Conservation (phyloP, 1,140 invertebrate genomes). For the Trachymyrmex cornetzi region DNA sequence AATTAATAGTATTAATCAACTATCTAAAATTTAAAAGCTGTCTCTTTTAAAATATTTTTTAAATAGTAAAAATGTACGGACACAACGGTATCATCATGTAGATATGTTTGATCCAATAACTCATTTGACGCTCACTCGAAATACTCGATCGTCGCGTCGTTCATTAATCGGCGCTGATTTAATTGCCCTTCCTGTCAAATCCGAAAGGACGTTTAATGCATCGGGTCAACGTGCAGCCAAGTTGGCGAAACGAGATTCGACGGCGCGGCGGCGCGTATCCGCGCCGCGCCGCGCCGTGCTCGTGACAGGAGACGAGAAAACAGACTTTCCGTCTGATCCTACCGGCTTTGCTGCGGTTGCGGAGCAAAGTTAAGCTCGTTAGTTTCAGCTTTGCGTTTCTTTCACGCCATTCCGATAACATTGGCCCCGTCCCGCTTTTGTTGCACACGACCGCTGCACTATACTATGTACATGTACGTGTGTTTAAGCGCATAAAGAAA, state of each 20-base stretch:
- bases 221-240: slow-evolving; percentile 35
- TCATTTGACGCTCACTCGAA: slow-evolving; percentile 8
- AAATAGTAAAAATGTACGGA: neutral
- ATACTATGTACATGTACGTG: neutral
- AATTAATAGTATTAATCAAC: neutral
- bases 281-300: neutral
- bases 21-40: neutral
- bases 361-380: slow-evolving; percentile 61
- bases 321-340: slow-evolving; percentile 59
- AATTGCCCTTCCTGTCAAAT: slow-evolving; percentile 40
- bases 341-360: slow-evolving; percentile 45
- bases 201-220: slow-evolving; percentile 32
- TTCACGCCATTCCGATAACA: slow-evolving; percentile 55
- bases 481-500: slow-evolving; percentile 55
- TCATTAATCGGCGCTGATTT: slow-evolving; percentile 46
- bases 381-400: slow-evolving; percentile 61
- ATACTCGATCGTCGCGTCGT: slow-evolving; percentile 41
- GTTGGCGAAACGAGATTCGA: slow-evolving; percentile 31
- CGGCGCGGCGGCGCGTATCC: slow-evolving; percentile 12
- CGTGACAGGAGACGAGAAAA: slow-evolving; percentile 41
- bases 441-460: neutral
- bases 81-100: neutral
- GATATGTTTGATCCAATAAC: neutral
- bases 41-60: neutral
- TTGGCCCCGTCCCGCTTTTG: slow-evolving; percentile 38